phyloP scores from a whole-genome alignment of 2,113 vertebrate genomes.

The Protobothrops mucrosquamatus region DNA sequence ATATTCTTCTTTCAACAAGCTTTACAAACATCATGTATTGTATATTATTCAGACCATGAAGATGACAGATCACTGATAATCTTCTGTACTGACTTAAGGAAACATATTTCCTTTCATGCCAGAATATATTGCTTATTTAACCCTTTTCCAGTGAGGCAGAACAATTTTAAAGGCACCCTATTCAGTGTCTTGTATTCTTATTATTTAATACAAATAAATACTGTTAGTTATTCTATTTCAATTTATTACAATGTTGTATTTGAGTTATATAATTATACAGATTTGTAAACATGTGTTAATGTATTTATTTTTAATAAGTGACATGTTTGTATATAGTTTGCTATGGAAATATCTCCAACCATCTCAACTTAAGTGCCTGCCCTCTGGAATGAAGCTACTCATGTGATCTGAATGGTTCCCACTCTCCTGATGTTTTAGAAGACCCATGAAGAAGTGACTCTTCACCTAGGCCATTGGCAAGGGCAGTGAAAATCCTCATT shows the following conservation, averaged over 20 bases:
- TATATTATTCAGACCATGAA: not conserved
- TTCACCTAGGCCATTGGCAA: not conserved
- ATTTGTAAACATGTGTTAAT: too few relatives aligned
- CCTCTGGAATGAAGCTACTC: not conserved
- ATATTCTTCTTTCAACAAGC: not conserved
- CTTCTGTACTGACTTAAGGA: slow-evolving; percentile 10
- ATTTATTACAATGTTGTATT: not conserved
- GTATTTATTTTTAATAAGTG: too few relatives aligned
- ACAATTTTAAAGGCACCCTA: not conserved
- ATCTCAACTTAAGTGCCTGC: not conserved
- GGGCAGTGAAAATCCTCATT: not conserved
- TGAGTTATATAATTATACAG: too few relatives aligned
- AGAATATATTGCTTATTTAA: not conserved
- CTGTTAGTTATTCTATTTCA: not conserved
- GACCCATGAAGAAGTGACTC: not conserved
- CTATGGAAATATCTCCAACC: too few relatives aligned
- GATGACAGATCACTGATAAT: not conserved
- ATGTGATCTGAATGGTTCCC: not conserved
- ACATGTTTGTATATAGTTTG: too few relatives aligned
- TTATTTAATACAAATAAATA: not conserved
- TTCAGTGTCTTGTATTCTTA: not conserved
- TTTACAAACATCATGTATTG: not conserved
- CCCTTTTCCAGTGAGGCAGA: not conserved
- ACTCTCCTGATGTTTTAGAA: not conserved
- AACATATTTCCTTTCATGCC: slow-evolving; percentile 1